Base-by-base conservation (phyloP, 2,113 vertebrate species). In the Scartelaos histophorus region DNA sequence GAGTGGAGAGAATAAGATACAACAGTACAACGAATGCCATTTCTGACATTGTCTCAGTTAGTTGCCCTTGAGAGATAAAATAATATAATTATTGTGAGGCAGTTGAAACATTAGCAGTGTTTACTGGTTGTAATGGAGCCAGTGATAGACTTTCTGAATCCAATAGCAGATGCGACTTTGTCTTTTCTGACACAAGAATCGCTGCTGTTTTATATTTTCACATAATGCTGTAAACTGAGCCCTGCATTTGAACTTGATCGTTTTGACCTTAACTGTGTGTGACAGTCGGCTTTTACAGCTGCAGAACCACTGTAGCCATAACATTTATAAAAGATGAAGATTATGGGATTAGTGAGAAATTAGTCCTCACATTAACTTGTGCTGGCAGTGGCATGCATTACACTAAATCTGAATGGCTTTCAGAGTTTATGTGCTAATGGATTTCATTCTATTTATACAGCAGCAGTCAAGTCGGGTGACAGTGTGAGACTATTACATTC, bases 341-440 rank as follows among this genome's bases (percentile, higher is more conserved):
- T 35, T 64, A 64, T 73, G 34, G 12, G 54, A 71, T 79, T 51
- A 66, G 17, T 69, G 71, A 76, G 5, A 66, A 49, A 78, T 78
- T 68, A 69, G 57, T 29, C 15, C 22, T 34, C 25, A 61, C 7
- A 35, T 34, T 61, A 61, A 61, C 58, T 34, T 61, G 29, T 61
- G 53, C 24, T 71, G n/a, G 70, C 69, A 69, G 43, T 64, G 45
- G 69, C 35, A 61, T 46, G 45, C 57, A 46, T 58, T 51, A 22
- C 77, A n/a, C 73, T 64, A 49, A 47, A 56, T 47, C 12, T 66
- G 22, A 76, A 5, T 0, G 66, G 25, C 69, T 62, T 21, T 38
- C 13, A 45, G 66, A 65, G 19, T 16, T 1, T 35, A 38, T 38
- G 51, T 64, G 60, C 7, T 22, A 45, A 43, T 45, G 62, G 62